Percentiles rank a stretch among this genome's conserved stretches.
phyloP scores from a whole-genome alignment of 2,888 invertebrate species.

The Caenorhabditis drosophilae region DNA sequence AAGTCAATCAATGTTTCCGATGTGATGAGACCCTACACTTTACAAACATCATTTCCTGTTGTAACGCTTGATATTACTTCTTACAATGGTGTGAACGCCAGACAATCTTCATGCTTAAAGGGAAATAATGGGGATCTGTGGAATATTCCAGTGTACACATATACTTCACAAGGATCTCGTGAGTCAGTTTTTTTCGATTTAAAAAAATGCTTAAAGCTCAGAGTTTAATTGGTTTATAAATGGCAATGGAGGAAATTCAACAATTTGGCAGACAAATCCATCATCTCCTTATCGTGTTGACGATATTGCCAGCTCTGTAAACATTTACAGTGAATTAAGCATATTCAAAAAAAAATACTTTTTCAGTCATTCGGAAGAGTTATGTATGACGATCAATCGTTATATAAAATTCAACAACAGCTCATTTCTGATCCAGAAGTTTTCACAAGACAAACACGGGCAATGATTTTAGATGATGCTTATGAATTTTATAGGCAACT shows the following conservation, averaged over 20 bases:
- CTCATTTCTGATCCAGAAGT: constrained; percentile 13
- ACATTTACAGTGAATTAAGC: too few species aligned
- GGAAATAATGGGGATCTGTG: constrained; percentile 10
- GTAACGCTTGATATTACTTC: constrained; percentile 13
- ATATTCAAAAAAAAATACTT: not conserved
- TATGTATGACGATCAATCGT: constrained; percentile 33
- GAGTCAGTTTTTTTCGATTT: not conserved
- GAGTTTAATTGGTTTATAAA: constrained; percentile 22
- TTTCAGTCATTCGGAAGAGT: constrained; percentile 28
- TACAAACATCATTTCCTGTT: constrained; percentile 35
- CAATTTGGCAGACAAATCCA: constrained; percentile 14
- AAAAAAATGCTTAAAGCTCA: not conserved
- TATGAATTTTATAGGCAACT: constrained; percentile 17
- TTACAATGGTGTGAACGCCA: constrained; percentile 9
- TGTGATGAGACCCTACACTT: constrained; percentile 40
- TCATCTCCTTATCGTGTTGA: constrained; percentile 16
- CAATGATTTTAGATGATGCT: constrained; percentile 32
- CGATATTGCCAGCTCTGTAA: constrained; percentile 28
- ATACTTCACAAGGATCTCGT: constrained; percentile 4
- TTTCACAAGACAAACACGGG: constrained; percentile 16
- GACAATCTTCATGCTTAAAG: constrained; percentile 22
- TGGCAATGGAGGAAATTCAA: constrained; percentile 12
- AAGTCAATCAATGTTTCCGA: constrained; percentile 21
- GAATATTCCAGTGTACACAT: constrained; percentile 34
- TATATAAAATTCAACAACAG: constrained; percentile 23